Conservation (phyloP, 2,113 vertebrate genomes). For the Corythornis madagascariensis region DNA sequence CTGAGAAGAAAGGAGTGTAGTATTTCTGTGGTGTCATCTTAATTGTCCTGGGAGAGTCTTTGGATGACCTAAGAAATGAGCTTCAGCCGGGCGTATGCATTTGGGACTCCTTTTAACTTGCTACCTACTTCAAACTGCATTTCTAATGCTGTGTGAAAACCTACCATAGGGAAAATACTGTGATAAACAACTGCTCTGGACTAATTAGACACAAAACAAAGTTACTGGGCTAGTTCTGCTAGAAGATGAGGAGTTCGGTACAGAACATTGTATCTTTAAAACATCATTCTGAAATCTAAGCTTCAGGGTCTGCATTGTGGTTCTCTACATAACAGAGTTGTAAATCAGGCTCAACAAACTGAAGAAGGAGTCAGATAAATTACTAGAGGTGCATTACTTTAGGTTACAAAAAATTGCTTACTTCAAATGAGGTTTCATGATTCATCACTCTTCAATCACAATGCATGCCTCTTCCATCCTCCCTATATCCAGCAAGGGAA, state of each 20-base stretch:
- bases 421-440: not conserved
- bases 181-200: not conserved
- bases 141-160: not conserved
- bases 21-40: not conserved
- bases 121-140: not conserved
- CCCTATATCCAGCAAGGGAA: not conserved
- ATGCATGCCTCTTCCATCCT: not conserved
- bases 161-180: not conserved
- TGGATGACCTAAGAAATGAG: not conserved
- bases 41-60: not conserved
- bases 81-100: not conserved
- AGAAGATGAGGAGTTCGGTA: not conserved
- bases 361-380: not conserved
- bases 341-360: not conserved
- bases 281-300: not conserved
- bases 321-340: not conserved
- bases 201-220: not conserved
- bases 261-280: constrained; percentile 18
- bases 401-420: not conserved
- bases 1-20: not conserved
- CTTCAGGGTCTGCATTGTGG: not conserved
- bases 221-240: not conserved
- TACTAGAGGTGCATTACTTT: not conserved
- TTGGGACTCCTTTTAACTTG: not conserved
- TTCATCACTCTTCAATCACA: not conserved